Evolutionary conservation across 2,888 invertebrate genomes (phyloP).

Genomic region (Scelioninae gen. 2): DNA sequence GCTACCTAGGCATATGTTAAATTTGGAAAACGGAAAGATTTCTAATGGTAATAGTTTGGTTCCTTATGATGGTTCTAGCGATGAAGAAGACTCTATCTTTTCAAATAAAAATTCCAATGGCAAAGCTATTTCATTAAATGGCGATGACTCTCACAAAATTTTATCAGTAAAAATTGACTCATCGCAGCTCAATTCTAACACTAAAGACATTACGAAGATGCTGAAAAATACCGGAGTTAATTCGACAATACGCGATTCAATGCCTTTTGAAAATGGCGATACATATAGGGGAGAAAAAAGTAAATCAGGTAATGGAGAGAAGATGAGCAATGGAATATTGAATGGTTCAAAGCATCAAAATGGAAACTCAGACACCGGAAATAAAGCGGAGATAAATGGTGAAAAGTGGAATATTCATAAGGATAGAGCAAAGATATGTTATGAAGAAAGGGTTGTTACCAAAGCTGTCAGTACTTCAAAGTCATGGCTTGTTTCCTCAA

Average conservation of each 20-base stretch:
- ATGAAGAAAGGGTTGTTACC: conserved; percentile 68
- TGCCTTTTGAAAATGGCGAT: conserved; percentile 36
- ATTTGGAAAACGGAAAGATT: conserved; percentile 70
- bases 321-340: conserved; percentile 50
- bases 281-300: conserved; percentile 32
- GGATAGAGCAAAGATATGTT: conserved; percentile 62
- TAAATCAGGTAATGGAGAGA: conserved; percentile 44
- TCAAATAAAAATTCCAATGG: conserved; percentile 22
- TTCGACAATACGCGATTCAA: conserved; percentile 11
- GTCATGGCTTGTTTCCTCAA: conserved; percentile 71
- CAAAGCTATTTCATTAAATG: conserved; percentile 35
- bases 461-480: conserved; percentile 70
- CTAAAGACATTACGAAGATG: conserved; percentile 41
- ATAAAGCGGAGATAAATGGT: conserved; percentile 63
- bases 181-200: conserved; percentile 20
- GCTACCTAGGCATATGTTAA: conserved; percentile 63
- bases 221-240: conserved; percentile 34
- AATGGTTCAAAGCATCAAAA: conserved; percentile 65
- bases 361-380: conserved; percentile 65
- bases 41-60: conserved; percentile 71
- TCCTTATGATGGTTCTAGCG: conserved; percentile 73
- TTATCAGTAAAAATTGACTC: conserved; percentile 45
- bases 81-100: conserved; percentile 68
- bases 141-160: conserved; percentile 41
- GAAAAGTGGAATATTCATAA: conserved; percentile 68